Evolutionary conservation across 2,797 vertebrate species (phyloP).

Genomic region (Urophycis tenuis): DNA sequence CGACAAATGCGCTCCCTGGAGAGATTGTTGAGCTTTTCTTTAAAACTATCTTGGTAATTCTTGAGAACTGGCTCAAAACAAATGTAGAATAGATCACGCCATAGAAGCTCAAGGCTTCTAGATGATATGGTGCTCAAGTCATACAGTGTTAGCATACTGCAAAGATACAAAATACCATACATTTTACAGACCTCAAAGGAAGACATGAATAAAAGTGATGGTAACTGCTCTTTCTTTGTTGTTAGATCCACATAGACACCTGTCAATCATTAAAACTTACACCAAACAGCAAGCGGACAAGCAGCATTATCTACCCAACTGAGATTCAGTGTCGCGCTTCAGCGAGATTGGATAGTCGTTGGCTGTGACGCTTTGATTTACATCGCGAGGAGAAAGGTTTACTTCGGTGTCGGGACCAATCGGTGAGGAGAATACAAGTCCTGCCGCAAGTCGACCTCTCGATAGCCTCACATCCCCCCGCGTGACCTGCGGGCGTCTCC

Average conservation of each 20-base stretch:
- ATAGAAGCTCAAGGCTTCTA: not conserved
- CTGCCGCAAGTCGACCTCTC: not conserved
- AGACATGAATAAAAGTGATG: not conserved
- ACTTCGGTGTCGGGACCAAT: not conserved
- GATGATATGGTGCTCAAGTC: not conserved
- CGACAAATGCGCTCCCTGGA: not conserved
- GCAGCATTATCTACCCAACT: not conserved
- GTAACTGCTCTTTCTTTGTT: not conserved
- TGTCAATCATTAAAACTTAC: not conserved
- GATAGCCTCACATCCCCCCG: not conserved
- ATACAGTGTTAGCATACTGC: not conserved
- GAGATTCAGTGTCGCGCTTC: not conserved
- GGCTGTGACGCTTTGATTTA: not conserved
- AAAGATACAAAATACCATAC: not conserved
- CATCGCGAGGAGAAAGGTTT: not conserved
- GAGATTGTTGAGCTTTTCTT: not conserved
- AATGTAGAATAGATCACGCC: not conserved
- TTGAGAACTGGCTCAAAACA: not conserved
- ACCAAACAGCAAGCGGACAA: not conserved
- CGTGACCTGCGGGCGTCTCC: not conserved
- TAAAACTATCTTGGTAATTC: not conserved
- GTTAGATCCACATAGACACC: not conserved
- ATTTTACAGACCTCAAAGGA: not conserved
- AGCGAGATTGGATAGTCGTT: not conserved
- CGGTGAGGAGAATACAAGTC: no score